Conservation (phyloP, 2,113 vertebrate species). For the Lanius collurio region DNA sequence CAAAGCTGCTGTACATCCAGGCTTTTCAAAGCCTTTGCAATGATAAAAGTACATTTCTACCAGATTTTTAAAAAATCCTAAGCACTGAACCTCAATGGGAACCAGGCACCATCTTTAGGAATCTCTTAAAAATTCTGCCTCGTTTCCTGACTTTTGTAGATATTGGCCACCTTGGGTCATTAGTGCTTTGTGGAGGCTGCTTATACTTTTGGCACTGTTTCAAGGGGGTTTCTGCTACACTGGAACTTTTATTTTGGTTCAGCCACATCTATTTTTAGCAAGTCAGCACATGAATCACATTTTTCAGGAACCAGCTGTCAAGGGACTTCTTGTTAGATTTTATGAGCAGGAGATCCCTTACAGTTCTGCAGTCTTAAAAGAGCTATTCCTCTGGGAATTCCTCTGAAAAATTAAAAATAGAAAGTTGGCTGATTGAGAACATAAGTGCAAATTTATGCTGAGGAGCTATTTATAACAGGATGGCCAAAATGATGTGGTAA, state of each 20-base stretch:
- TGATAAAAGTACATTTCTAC: not conserved
- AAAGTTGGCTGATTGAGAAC: not conserved
- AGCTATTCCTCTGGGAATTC: not conserved
- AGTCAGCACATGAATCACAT: not conserved
- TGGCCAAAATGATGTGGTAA: not conserved
- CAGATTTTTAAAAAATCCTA: not conserved
- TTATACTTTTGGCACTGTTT: not conserved
- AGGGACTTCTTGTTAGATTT: not conserved
- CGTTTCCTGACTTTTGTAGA: not conserved
- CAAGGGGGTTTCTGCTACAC: not conserved
- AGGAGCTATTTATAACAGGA: not conserved
- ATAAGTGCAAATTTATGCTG: not conserved
- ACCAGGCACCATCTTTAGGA: not conserved
- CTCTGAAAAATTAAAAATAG: slow-evolving; percentile 21
- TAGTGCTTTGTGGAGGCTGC: not conserved
- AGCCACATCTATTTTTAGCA: slow-evolving; percentile 1
- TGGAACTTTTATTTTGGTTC: not conserved
- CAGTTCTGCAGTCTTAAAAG: not conserved
- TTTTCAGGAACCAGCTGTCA: not conserved
- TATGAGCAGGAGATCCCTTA: not conserved
- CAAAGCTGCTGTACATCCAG: not conserved
- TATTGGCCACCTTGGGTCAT: not conserved
- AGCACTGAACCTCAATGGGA: not conserved
- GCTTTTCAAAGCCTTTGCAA: slow-evolving; percentile 4
- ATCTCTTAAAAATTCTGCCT: not conserved